Base-by-base conservation (phyloP, 2,797 vertebrate species). In the Mus minutoides region DNA sequence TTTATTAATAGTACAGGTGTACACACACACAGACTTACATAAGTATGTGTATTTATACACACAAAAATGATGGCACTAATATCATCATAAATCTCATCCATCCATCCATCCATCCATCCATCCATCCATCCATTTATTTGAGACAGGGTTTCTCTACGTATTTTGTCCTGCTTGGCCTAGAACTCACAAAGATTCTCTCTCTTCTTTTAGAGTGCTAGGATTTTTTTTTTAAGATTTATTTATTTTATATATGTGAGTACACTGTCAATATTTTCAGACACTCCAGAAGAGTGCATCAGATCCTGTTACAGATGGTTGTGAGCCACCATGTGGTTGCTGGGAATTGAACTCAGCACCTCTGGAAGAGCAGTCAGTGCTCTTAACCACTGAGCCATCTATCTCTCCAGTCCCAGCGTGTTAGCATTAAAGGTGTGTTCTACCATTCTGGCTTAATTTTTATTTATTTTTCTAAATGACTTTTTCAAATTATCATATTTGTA, bases 1-100 rank as follows among this genome's bases (percentile, higher is more conserved):
- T 31, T 92, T 97, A 82, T 87, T 91, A 85, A 90, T 90, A 87
- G 46, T 67, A 8, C 29, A 56, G 67, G 16, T 8, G 24, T 52
- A 2, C 8, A n/a, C 43, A n/a, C 62, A 64, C 24, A 56, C 54
- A 54, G 9, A 37, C 40, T 31, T 34, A 84, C 29, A 49, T 17
- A 67, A 31, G 2, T 43, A 3, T 90, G 11, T 21, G 0, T 85
- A 24, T 62, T 60, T 43, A 76, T 34, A 88, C 37, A 56, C 21
- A 6, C 19, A 37, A 62, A 37, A 83, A 54, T 37, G 11, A 17
- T 12, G 60, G 26, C 5, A n/a, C 49, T 75, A 6, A 2, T 78
- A 69, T 78, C 64, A 78, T 29, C 24, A 46, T 92, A 91, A 84
- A 54, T 76, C 24, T 76, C 43, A 46, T 29, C 13, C 12, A 29